phyloP scores from a whole-genome alignment of 2,113 vertebrate genomes.

The Gnathonemus echidnorhynchus region DNA sequence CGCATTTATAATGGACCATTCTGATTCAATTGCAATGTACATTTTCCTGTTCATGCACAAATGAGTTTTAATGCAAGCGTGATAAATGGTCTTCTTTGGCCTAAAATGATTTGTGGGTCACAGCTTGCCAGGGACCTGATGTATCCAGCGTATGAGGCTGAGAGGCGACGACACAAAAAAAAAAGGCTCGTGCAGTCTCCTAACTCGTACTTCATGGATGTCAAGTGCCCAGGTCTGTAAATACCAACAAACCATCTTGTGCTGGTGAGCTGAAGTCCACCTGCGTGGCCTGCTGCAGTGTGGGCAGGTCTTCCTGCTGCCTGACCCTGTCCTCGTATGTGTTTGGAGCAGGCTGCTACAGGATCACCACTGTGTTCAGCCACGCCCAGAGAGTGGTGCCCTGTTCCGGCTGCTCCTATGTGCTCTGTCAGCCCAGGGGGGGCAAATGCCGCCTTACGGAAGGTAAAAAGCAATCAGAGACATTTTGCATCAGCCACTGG shows the following conservation, averaged over 20 bases:
- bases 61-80: not conserved
- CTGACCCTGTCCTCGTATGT: not conserved
- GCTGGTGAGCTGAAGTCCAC: not conserved
- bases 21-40: not conserved
- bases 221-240: slow-evolving; percentile 40
- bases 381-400: slow-evolving; percentile 26
- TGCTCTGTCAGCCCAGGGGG: slow-evolving; percentile 24
- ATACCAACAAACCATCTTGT: not conserved
- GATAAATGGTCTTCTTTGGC: not conserved
- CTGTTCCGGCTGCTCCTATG: slow-evolving; percentile 19
- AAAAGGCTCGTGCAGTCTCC: slow-evolving; percentile 41
- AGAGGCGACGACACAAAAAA: slow-evolving; percentile 37
- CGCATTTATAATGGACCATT: not conserved
- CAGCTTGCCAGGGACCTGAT: slow-evolving; percentile 36
- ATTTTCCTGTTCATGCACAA: not conserved
- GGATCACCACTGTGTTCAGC: slow-evolving; percentile 28
- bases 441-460: slow-evolving; percentile 26
- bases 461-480: not conserved
- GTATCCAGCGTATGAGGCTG: slow-evolving; percentile 28
- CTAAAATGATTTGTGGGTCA: not conserved
- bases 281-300: not conserved
- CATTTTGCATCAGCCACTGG: not conserved
- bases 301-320: not conserved
- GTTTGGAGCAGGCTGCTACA: slow-evolving; percentile 19
- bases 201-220: slow-evolving; percentile 45